A percentile compares a stretch with the other conserved stretches of the same genome.
Evolutionary conservation across 2,888 invertebrate genomes (phyloP).

Genomic region (Chironomus riparius): DNA sequence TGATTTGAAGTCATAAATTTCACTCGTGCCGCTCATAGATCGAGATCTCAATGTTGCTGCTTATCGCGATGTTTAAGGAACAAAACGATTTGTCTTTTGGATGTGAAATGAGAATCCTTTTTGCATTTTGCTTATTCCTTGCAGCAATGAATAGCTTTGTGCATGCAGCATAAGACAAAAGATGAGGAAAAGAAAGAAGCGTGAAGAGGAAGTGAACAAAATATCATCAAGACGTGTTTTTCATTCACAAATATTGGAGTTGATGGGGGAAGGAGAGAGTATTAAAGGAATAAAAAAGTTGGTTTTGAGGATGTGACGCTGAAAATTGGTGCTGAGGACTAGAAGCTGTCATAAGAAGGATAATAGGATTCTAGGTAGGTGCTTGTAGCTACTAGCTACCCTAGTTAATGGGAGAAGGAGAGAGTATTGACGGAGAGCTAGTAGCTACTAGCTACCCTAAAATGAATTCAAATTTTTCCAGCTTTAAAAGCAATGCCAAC

Average conservation of each 20-base stretch:
- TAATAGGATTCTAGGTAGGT: too few species aligned
- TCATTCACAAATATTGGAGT: conserved; percentile 1
- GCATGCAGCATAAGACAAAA: not conserved
- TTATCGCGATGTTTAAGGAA: not conserved
- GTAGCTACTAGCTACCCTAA: too few species aligned
- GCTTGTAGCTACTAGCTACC: too few species aligned
- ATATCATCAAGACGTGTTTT: conserved; percentile 19
- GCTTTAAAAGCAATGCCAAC: too few species aligned
- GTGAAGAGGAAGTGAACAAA: conserved; percentile 1
- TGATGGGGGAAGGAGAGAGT: too few species aligned
- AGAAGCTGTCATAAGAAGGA: too few species aligned
- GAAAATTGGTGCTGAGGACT: too few species aligned
- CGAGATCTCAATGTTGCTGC: not conserved
- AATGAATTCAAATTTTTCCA: too few species aligned
- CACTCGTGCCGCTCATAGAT: not conserved
- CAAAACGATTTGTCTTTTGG: conserved; percentile 7
- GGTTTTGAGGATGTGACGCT: too few species aligned
- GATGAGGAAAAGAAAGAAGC: not conserved
- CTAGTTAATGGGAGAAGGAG: too few species aligned
- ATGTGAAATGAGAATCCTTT: too few species aligned
- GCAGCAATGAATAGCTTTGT: not conserved
- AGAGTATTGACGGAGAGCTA: too few species aligned
- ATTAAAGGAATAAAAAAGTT: not conserved
- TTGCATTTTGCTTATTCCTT: not conserved
- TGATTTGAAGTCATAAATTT: not conserved